A percentile compares a stretch with the other conserved stretches of the same genome.
These are phyloP conservation scores for Palaemon carinicauda DNA, from an alignment of 1,140 invertebrate genomes.

Conservation along the genomic window DNA sequence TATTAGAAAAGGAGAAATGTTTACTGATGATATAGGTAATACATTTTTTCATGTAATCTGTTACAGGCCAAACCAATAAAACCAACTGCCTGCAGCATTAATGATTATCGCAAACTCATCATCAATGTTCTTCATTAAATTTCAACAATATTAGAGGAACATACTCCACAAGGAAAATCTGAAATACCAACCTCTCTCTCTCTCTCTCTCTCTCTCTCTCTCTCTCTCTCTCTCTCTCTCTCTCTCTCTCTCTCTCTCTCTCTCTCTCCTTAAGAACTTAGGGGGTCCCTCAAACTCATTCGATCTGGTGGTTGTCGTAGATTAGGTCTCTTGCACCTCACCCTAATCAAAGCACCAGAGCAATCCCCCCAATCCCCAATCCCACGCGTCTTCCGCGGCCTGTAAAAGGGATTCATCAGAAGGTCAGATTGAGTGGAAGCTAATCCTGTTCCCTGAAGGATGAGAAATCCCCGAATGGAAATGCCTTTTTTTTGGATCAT, in stretches of 20 bases:
- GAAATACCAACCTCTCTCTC: too few relatives aligned
- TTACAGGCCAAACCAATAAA: too few relatives aligned
- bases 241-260: neutral
- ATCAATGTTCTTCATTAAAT: too few relatives aligned
- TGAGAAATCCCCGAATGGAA: constrained; percentile 18
- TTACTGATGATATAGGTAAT: too few relatives aligned
- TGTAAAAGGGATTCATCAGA: constrained; percentile 40
- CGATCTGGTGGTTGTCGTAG: neutral
- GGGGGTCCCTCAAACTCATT: neutral
- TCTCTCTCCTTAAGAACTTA: neutral
- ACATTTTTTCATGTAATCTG: too few relatives aligned
- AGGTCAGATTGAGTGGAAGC: constrained; percentile 41
- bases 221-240: neutral
- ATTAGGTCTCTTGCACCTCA: neutral
- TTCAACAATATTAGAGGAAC: too few relatives aligned
- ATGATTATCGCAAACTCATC: too few relatives aligned
- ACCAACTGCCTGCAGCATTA: too few relatives aligned
- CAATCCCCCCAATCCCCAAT: neutral
- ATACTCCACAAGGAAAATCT: too few relatives aligned
- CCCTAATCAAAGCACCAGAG: constrained; percentile 31
- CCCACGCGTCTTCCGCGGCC: neutral
- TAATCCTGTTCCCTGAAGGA: constrained; percentile 13
- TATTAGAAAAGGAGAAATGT: too few relatives aligned
- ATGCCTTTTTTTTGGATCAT: neutral
- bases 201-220: neutral